Base-by-base conservation (phyloP, 2,888 invertebrate genomes). In the Masnerella sp. region DNA sequence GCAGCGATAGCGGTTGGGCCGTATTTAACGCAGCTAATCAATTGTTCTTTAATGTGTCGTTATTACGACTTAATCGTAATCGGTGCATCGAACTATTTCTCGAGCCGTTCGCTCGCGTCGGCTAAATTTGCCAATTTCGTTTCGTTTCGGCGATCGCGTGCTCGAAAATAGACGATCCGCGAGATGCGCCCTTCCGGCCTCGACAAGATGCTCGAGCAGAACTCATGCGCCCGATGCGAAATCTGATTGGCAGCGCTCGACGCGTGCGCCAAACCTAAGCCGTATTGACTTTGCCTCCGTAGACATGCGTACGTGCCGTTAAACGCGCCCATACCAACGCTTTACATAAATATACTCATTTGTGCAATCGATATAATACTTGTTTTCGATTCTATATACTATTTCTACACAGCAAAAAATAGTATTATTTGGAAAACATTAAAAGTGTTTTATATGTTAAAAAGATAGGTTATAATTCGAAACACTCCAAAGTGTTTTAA, bases 241-340 rank as follows among this genome's bases (percentile, higher is more conserved):
- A 49, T 73, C 69, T 76, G 76, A 84, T 84, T 84, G 85, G 84
- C 77, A 70, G 78, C 62, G 69, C 51, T 52, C 45, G 61, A 83
- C 82, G 84, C 83, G 78, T 84, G 85, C 84, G 86, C 85, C 76
- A 40, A 77, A 62, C 62, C 56, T 34, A 70, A 72, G 58, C 77
- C 80, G 83, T 86, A 86, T 86, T 85, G 86, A 86, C 86, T 86
- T 85, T 85, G 75, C 78, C 69, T 49, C 11, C 49, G 56, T 25
- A 54, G 62, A 71, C 75, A 74, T 77, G 70, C 74, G 70, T 65
- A 70, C 47, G 43, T 30, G 28, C 12, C 20, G 34, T 32, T 42
- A 43, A 32, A 36, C 5, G 42, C 14, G 14, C 56, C 20, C 42
- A 43, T 42, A 9, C 38, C 28, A 58, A 40, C 32, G 32, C 47